Evolutionary conservation across 2,888 invertebrate species (phyloP), one percentile per base, ranked within the genome.

Genomic region (Dryobota labecula): DNA sequence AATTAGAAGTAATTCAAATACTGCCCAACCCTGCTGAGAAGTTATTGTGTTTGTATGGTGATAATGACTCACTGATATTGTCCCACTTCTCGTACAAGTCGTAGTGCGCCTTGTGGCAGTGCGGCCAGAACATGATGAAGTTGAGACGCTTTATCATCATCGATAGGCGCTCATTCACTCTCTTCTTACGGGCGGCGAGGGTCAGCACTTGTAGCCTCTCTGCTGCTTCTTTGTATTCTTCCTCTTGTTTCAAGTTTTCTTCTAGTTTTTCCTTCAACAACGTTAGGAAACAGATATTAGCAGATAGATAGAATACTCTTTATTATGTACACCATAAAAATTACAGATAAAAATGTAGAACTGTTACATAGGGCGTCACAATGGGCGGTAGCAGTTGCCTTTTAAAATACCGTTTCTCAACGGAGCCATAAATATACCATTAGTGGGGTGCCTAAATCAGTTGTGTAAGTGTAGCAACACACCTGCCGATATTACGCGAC

Each of bases 21-120:
- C n/a, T n/a, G n/a, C n/a, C n/a, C n/a, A n/a, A n/a, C n/a, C n/a
- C n/a, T n/a, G 11, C 47, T 49, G 53, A 54, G 11, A 30, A 20
- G 30, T 30, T 20, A 4, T 41, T 20, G 13, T 13, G 20, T 20
- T 38, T 58, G 11, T 18, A 20, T 58, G 5, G 43, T 1, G 18
- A 13, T 8, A n/a, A 36, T 49, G 3, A 81, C 94, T 89, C 30
- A 95, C 95, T 92, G 58, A 93, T 87, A 43, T 80, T 70, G 75
- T 95, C 95, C 95, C 94, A 95, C 61, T 95, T 95, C 79, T 95
- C 95, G 72, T 96, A 96, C 6, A 95, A 75, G 64, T 95, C 95
- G 77, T 90, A 92, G 70, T 95, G 95, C 0, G 95, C 95, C 61
- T 94, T 83, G 70, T 95, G 95, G 79, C 93, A 92, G 57, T 94